Evolutionary conservation across 2,888 invertebrate species (phyloP).

Genomic region (Zelleria hepariella): DNA sequence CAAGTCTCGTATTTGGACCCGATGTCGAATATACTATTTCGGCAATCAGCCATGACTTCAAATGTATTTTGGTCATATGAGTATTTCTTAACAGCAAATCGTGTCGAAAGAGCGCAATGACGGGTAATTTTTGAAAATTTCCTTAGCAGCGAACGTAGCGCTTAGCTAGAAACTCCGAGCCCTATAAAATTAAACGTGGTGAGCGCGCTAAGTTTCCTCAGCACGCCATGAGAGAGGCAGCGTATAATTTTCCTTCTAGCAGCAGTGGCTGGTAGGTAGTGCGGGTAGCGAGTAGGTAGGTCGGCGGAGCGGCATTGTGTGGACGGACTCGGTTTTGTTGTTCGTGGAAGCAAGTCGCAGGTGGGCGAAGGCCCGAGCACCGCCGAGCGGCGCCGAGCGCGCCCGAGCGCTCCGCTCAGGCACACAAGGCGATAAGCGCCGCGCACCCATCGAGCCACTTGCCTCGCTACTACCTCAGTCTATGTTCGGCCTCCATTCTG

Average conservation of each 20-base stretch:
- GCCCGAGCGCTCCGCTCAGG: constrained; percentile 20
- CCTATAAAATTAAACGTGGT: neutral
- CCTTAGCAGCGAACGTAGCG: neutral
- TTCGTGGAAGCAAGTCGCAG: constrained; percentile 63
- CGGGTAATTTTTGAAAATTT: neutral
- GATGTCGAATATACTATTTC: neutral
- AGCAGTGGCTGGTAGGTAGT: neutral
- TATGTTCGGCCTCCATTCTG: constrained; percentile 58
- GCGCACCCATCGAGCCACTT: constrained; percentile 20
- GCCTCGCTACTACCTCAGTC: constrained; percentile 40
- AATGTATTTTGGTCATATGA: neutral
- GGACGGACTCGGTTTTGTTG: constrained; percentile 49
- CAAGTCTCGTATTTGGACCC: neutral
- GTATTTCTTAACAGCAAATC: neutral
- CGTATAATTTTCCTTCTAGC: constrained; percentile 4
- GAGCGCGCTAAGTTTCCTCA: neutral
- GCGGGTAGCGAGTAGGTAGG: constrained; percentile 28
- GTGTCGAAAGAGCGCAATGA: neutral
- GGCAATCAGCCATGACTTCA: neutral
- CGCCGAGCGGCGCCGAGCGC: constrained; percentile 10
- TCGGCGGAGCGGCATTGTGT: constrained; percentile 20
- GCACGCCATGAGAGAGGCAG: neutral
- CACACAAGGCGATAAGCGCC: constrained; percentile 10
- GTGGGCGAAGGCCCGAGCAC: constrained; percentile 35
- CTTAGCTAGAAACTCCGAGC: neutral